phyloP scores from a whole-genome alignment of 2,113 vertebrate genomes.

The Melanostigma gelatinosum region DNA sequence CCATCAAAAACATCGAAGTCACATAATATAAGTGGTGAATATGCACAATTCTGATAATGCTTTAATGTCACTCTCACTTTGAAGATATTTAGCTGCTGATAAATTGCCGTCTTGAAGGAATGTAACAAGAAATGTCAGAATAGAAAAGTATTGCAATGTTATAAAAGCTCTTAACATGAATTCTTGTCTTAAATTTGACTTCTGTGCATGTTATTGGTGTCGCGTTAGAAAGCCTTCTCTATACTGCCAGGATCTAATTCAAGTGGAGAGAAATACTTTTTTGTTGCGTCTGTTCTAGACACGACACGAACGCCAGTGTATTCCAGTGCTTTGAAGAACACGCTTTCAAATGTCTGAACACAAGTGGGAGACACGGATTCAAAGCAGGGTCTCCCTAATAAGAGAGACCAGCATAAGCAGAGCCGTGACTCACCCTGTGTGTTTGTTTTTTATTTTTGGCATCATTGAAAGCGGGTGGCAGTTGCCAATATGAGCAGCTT shows the following conservation, averaged over 20 bases:
- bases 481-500: constrained; percentile 38
- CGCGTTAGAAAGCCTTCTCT: background rate
- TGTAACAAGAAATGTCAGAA: background rate
- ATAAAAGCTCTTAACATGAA: too few species aligned
- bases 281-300: background rate
- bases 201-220: background rate
- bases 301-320: background rate
- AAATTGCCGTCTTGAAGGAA: background rate
- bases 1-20: background rate
- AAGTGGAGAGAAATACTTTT: constrained; percentile 1
- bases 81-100: background rate
- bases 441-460: constrained; percentile 56
- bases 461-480: constrained; percentile 1
- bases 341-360: constrained; percentile 23
- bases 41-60: background rate
- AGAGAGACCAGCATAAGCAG: constrained; percentile 38
- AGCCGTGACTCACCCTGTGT: constrained; percentile 57
- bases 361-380: constrained; percentile 33
- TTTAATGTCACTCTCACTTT: background rate
- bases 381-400: constrained; percentile 51
- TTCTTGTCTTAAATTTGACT: background rate
- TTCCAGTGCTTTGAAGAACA: constrained; percentile 15
- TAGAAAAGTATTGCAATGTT: background rate
- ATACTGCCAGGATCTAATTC: background rate
- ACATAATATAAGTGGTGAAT: background rate